These are phyloP conservation scores for Diplodus puntazzo DNA, from an alignment of 2,797 vertebrate genomes.

Conservation along the genomic window DNA sequence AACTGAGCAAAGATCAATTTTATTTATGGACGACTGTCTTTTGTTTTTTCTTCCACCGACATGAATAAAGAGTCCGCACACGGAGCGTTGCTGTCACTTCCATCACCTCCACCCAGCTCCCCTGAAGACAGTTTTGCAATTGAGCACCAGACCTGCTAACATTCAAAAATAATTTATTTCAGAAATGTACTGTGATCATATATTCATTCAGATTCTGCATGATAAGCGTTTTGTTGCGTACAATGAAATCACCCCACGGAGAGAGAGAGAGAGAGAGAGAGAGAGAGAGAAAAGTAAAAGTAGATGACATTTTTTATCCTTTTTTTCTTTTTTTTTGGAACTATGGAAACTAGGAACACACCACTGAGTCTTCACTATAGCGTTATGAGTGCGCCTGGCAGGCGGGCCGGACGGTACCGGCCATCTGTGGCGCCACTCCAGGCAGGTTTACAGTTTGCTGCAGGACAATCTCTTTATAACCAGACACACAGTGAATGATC, in stretches of 20 bases:
- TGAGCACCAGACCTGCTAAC: constrained; percentile 63
- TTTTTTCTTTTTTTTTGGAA: constrained; percentile 50
- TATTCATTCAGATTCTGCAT: constrained; percentile 85
- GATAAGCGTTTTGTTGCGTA: constrained; percentile 80
- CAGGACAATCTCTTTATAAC: constrained; percentile 74
- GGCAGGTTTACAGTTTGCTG: constrained; percentile 74
- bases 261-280: constrained; percentile 32
- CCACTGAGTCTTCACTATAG: constrained; percentile 81
- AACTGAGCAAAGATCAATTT: not conserved
- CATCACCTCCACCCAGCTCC: not conserved
- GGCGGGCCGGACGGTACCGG: constrained; percentile 22
- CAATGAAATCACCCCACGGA: constrained; percentile 85
- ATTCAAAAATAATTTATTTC: constrained; percentile 88
- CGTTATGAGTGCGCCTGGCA: constrained; percentile 62
- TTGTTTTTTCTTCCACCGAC: not conserved
- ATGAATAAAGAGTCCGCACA: not conserved
- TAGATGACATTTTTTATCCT: constrained; percentile 65
- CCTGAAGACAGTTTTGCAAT: not conserved
- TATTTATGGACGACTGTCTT: not conserved
- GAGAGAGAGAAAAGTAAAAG: constrained; percentile 47
- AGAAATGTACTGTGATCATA: constrained; percentile 86
- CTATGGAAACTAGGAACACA: constrained; percentile 79
- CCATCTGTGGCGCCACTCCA: constrained; percentile 56
- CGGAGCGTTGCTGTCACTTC: not conserved
- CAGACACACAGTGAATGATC: constrained; percentile 77